Evolutionary conservation across 2,797 vertebrate species (phyloP).

Genomic region (Galago senegalensis): DNA sequence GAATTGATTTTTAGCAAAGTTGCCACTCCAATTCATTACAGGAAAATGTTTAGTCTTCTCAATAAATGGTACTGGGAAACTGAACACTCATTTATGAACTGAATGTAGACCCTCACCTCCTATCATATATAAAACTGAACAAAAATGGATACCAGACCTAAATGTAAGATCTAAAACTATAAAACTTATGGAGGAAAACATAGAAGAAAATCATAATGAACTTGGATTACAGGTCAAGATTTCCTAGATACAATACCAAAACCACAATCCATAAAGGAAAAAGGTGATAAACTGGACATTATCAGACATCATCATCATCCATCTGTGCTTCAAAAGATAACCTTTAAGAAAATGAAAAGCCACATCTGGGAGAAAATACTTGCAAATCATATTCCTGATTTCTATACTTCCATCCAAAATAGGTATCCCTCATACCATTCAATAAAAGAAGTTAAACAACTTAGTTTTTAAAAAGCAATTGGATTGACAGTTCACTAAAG

Average conservation of each 20-base stretch:
- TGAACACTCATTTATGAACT: not conserved
- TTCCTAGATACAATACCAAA: not conserved
- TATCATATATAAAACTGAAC: not conserved
- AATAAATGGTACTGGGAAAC: not conserved
- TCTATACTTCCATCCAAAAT: not conserved
- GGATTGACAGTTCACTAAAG: not conserved
- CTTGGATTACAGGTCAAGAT: not conserved
- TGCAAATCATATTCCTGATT: not conserved
- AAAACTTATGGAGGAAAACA: not conserved
- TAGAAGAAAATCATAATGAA: not conserved
- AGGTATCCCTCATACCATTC: not conserved
- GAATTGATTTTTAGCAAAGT: constrained; percentile 3
- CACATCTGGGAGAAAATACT: not conserved
- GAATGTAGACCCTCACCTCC: not conserved
- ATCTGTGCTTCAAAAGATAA: not conserved
- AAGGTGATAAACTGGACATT: not conserved
- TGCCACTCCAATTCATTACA: not conserved
- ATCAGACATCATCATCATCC: not conserved
- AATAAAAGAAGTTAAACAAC: not conserved
- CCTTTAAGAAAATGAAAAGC: not conserved
- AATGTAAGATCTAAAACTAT: not conserved
- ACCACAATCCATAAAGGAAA: constrained; percentile 1
- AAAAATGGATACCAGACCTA: not conserved
- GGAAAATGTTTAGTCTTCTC: not conserved
- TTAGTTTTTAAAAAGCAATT: not conserved